Conservation (phyloP, 2,888 invertebrate genomes). For the Nymphalis urticae region DNA sequence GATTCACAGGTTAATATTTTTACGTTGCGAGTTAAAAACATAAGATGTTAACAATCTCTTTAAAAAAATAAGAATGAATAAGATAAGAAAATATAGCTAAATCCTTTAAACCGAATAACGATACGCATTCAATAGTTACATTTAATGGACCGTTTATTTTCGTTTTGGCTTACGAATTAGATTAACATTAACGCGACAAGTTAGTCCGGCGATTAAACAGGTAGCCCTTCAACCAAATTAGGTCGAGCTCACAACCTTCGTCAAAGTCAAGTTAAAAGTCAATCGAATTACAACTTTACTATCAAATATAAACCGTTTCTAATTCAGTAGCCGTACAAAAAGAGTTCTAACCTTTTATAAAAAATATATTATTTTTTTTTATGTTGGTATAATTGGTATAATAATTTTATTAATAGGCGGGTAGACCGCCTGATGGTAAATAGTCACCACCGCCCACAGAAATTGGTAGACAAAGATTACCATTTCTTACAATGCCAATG, state of each 20-base stretch:
- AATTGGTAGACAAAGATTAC: too few relatives aligned
- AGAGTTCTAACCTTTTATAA: too few relatives aligned
- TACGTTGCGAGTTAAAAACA: too few relatives aligned
- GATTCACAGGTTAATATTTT: too few relatives aligned
- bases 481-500: too few relatives aligned
- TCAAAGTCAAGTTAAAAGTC: conserved; percentile 41
- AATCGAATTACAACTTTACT: conserved; percentile 37
- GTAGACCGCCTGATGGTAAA: too few relatives aligned
- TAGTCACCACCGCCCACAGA: too few relatives aligned
- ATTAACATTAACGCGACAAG: conserved; percentile 38
- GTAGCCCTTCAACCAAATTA: conserved; percentile 39
- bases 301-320: neutral
- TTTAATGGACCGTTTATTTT: conserved; percentile 32
- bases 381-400: too few relatives aligned
- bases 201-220: conserved; percentile 39
- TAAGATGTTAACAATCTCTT: too few relatives aligned
- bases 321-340: neutral
- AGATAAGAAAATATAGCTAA: conserved; percentile 13
- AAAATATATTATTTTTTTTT: too few relatives aligned
- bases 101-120: conserved; percentile 23
- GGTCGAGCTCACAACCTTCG: conserved; percentile 39
- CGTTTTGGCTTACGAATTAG: conserved; percentile 32
- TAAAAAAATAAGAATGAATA: neutral
- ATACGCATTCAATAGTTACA: conserved; percentile 22
- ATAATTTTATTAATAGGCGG: too few relatives aligned